These are phyloP conservation scores for Auanema sp. DNA, from an alignment of 2,888 invertebrate species.

Conservation along the genomic window DNA sequence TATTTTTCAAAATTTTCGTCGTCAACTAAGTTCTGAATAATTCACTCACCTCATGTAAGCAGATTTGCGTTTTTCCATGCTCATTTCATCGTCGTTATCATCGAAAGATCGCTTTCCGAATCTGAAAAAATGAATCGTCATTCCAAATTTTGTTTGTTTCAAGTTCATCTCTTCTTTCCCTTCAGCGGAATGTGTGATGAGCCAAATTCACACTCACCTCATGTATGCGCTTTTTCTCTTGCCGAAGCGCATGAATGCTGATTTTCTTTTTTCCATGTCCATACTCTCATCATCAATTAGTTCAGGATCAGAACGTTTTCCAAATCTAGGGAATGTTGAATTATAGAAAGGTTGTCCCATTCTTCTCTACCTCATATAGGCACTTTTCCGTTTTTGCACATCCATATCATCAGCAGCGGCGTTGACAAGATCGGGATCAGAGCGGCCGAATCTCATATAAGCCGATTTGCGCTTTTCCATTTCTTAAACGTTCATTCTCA, in stretches of 20 bases:
- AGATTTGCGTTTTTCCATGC: conserved; percentile 36
- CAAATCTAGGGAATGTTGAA: conserved; percentile 48
- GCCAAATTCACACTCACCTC: conserved; percentile 29
- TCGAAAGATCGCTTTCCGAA: conserved; percentile 48
- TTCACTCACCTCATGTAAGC: conserved; percentile 27
- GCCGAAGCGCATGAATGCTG: conserved; percentile 21
- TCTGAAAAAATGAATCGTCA: conserved; percentile 23
- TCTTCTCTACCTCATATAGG: conserved; percentile 43
- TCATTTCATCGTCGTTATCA: conserved; percentile 30
- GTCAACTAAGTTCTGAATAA: too few relatives aligned
- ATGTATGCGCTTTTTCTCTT: conserved; percentile 54
- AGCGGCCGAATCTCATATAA: conserved; percentile 55
- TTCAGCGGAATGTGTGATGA: neutral
- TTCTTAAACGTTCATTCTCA: conserved; percentile 23
- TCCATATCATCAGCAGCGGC: conserved; percentile 29
- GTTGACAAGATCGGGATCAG: conserved; percentile 32
- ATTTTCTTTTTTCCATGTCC: conserved; percentile 32
- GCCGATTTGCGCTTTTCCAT: conserved; percentile 54
- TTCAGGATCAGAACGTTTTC: conserved; percentile 43
- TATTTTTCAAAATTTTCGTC: conserved; percentile 9
- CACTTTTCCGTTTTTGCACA: conserved; percentile 38
- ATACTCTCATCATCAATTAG: conserved; percentile 23
- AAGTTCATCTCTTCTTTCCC: too few relatives aligned
- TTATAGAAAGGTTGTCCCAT: too few relatives aligned
- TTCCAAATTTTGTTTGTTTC: too few relatives aligned